phyloP scores from a whole-genome alignment of 2,797 vertebrate genomes.

The Xiphorhynchus erythropygius region DNA sequence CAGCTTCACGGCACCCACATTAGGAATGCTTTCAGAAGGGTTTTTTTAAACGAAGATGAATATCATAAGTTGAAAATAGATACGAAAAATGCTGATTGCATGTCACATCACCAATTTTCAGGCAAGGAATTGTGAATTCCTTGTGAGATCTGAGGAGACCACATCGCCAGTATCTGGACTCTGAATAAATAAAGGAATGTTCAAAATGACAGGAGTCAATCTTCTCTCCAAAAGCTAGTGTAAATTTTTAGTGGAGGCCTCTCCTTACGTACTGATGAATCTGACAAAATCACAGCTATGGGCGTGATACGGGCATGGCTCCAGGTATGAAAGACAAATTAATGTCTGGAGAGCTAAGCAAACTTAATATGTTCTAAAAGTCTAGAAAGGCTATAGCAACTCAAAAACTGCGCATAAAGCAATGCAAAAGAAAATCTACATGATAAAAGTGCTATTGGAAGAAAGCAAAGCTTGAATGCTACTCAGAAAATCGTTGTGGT shows the following conservation, averaged over 20 bases:
- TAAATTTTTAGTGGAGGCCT: background rate
- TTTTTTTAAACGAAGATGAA: background rate
- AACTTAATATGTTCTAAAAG: background rate
- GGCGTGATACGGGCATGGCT: background rate
- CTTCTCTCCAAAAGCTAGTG: background rate
- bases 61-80: background rate
- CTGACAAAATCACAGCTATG: background rate
- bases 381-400: background rate
- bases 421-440: background rate
- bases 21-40: background rate
- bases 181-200: background rate
- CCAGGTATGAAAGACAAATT: background rate
- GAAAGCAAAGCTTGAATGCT: background rate
- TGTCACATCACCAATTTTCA: background rate
- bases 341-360: background rate
- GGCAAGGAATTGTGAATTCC: background rate
- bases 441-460: background rate
- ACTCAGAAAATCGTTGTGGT: background rate
- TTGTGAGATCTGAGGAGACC: background rate
- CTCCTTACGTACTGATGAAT: background rate
- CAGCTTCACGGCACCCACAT: background rate
- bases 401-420: background rate
- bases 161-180: background rate
- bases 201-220: background rate
- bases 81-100: background rate